phyloP scores from a whole-genome alignment of 2,113 vertebrate species.

The Esox niger region DNA sequence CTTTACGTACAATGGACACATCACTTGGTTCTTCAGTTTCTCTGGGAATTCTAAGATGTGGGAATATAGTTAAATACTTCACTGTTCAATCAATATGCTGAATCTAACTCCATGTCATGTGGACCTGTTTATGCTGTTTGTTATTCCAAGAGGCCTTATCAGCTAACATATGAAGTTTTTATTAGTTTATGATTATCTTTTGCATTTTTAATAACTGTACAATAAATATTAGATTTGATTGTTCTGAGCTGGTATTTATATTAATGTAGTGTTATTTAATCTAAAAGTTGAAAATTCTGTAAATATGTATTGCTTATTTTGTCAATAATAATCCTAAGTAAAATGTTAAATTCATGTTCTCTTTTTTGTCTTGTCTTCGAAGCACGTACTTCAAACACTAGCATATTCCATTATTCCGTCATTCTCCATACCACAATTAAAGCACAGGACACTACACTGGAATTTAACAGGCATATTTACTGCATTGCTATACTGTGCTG shows the following conservation, averaged over 20 bases:
- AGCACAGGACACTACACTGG: too few species aligned
- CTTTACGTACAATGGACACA: too few species aligned
- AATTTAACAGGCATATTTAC: too few species aligned
- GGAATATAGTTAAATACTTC: background rate
- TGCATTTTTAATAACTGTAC: constrained; percentile 2
- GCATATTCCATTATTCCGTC: background rate
- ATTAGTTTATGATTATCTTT: constrained; percentile 36
- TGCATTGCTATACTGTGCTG: background rate
- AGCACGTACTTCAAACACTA: background rate
- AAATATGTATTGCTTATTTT: background rate
- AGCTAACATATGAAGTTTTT: constrained; percentile 31
- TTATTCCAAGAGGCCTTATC: constrained; percentile 54
- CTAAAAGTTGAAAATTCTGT: background rate
- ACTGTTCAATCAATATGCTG: constrained; percentile 25
- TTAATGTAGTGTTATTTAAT: background rate
- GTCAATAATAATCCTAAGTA: background rate
- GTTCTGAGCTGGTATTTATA: background rate
- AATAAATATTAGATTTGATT: constrained; percentile 28
- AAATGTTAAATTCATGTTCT: background rate
- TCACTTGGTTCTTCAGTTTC: background rate
- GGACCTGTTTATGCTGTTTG: constrained; percentile 29
- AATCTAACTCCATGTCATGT: constrained; percentile 21
- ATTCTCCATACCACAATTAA: too few species aligned
- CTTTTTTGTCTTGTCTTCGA: background rate
- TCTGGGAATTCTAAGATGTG: background rate